Evolutionary conservation across 2,113 vertebrate species (phyloP), one percentile per base, ranked within the genome.

Genomic region (Vidua macroura): DNA sequence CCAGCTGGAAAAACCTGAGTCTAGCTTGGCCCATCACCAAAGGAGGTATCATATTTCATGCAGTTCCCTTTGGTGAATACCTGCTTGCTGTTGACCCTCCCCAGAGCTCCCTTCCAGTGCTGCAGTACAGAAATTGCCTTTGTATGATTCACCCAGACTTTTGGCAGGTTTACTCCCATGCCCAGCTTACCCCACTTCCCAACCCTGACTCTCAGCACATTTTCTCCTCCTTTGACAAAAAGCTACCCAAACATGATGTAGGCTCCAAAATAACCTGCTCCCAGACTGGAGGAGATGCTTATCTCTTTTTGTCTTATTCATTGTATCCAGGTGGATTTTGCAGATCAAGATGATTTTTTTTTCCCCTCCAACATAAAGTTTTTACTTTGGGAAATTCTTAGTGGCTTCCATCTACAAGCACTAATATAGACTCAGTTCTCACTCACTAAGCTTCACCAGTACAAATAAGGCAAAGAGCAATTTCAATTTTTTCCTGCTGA

Each of bases 241-340:
- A 67, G 28, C 23, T 49, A 41, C 28, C 30, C 33, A 14, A 63
- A 7, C 7, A 10, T 0, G 0, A 23, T 13, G 8, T 11, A 55
- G 28, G 22, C 25, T 86, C 44, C 77, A 83, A 72, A 96, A 67
- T 23, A 49, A 60, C 27, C 77, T 78, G 60, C 14, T 84, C 30
- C 51, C 55, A 31, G 15, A 78, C 2, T 66, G 28, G 13, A 23
- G 6, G 28, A 76, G 67, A 13, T 19, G 7, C 67, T 94, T 37
- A 13, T 15, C 56, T 92, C 20, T 43, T 78, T 35, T 72, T 48
- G 12, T 13, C 63, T 83, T 59, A 83, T 66, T 62, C 59, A 63
- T 25, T 52, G 6, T 5, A n/a, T 52, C 28, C 76, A 33, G 28
- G 11, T 49, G 35, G 33, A 41, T n/a, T 86, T 72, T 21, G 18